These are phyloP conservation scores for Clavelina lepadiformis DNA, from an alignment of 23 tunicate species.

Conservation along the genomic window DNA sequence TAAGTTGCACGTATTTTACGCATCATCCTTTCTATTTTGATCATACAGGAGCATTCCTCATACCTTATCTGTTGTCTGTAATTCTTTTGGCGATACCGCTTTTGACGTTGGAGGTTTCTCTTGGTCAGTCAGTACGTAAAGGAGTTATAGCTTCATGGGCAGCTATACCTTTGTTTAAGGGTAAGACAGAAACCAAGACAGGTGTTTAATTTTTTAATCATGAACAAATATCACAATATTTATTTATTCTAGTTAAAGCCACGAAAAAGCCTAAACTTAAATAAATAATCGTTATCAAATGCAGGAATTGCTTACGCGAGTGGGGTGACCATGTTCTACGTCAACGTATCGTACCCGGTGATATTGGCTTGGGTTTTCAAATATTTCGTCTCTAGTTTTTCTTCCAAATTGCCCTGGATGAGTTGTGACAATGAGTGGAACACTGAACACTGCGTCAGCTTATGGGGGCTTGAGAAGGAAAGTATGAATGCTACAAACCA, in stretches of 20 bases:
- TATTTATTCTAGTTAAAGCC: too few relatives aligned
- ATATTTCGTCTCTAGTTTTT: slow-evolving; percentile 40
- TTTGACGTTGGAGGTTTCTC: slow-evolving; percentile 11
- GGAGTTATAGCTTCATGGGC: slow-evolving; percentile 25
- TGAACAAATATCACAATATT: too few relatives aligned
- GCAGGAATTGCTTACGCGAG: too few relatives aligned
- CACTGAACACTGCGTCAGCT: slow-evolving; percentile 27
- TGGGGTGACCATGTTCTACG: slow-evolving; percentile 22
- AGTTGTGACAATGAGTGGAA: slow-evolving; percentile 54
- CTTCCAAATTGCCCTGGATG: slow-evolving; percentile 41
- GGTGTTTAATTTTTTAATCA: too few relatives aligned
- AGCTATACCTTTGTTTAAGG: slow-evolving; percentile 28
- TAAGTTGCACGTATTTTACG: too few relatives aligned
- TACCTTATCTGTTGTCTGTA: slow-evolving; percentile 30
- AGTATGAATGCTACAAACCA: too few relatives aligned
- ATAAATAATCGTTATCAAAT: too few relatives aligned
- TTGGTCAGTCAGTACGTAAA: slow-evolving; percentile 17
- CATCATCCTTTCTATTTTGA: too few relatives aligned
- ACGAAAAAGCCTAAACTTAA: too few relatives aligned
- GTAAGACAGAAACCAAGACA: too few relatives aligned
- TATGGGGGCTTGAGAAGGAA: neutral
- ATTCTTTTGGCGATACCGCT: slow-evolving; percentile 16
- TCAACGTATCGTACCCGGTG: slow-evolving; percentile 22
- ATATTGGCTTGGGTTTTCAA: slow-evolving; percentile 40
- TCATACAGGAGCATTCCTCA: slow-evolving; percentile 34